Percentiles rank a stretch among this genome's conserved stretches.
Conservation (phyloP, 1,140 invertebrate genomes). For the Campodea augens region DNA sequence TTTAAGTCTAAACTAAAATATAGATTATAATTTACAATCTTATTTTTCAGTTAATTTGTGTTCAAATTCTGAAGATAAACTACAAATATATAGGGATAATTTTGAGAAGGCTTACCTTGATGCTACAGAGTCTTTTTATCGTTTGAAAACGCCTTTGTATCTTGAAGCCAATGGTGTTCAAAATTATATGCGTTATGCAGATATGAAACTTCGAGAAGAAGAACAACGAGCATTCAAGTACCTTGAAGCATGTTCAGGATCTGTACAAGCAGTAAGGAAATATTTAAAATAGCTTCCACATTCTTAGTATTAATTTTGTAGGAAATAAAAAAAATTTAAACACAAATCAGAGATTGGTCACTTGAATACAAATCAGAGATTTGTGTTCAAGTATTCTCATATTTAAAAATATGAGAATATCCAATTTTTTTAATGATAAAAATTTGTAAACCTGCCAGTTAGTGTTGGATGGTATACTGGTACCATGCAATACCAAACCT, state of each 20-base stretch:
- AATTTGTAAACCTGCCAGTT: no score
- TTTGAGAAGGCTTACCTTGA: constrained; percentile 92
- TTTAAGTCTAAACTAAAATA: background rate
- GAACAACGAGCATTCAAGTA: constrained; percentile 82
- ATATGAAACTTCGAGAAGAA: constrained; percentile 86
- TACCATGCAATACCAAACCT: no score
- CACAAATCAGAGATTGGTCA: no score
- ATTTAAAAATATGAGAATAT: background rate
- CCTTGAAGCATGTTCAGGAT: constrained; percentile 75
- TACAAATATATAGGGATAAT: constrained; percentile 90
- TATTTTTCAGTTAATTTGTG: constrained; percentile 72
- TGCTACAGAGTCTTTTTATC: constrained; percentile 84
- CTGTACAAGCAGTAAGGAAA: constrained; percentile 35
- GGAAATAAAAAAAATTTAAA: no score
- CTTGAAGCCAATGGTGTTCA: constrained; percentile 81
- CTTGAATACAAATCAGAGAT: no score
- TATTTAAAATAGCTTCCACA: background rate
- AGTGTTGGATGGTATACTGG: no score
- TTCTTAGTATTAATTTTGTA: background rate
- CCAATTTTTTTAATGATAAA: no score
- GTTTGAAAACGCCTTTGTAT: constrained; percentile 75
- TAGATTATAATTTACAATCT: no score
- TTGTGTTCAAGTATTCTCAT: no score
- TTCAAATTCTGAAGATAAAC: constrained; percentile 76
- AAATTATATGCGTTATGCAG: constrained; percentile 93